Evolutionary conservation across 2,113 vertebrate species (phyloP), one percentile per base, ranked within the genome.

Genomic region (Vulpes ferrilata): DNA sequence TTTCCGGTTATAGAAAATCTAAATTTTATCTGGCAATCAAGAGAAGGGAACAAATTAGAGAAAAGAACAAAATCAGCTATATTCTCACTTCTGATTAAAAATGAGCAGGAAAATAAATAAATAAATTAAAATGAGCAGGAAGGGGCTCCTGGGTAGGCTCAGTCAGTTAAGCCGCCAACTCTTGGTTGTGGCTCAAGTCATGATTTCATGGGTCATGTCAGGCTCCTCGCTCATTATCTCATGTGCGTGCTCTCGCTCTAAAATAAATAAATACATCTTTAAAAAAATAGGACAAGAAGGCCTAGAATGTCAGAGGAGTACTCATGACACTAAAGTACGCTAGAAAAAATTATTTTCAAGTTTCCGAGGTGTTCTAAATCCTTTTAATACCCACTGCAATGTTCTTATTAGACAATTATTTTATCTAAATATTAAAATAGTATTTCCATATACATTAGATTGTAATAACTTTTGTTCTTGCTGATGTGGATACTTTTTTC

Each of bases 401-500:
- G 30, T 38, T 48, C 17, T 95, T 38, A 78, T 23, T 60, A 91
- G 69, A 78, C 1, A 94, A 55, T 88, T 67, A 73, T 73, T 92
- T 95, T 38, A 62, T 53, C 7, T 11, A 96, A 94, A 95, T 65
- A 67, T 86, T 90, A 67, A 90, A 90, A 73, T 79, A 73, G 0
- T 38, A 64, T 38, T 89, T 83, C 7, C 73, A 84, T 73, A 38
- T 38, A 87, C 38, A 69, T 84, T 93, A 92, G 15, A 67, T 51
- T 89, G 1, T 22, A 84, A 8, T 74, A 55, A 32, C 17, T 81
- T 95, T 96, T 80, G 76, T 69, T 81, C 38, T 62, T 83, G 22
- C 11, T 67, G 43, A 88, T 82, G 3, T 51, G 22, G 10, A 4
- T 1, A 82, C 2, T 74, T 92, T 81, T 78, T 30, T 7, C 12